Evolutionary conservation across 2,888 invertebrate species (phyloP).

Genomic region (Cephonodes hylas): DNA sequence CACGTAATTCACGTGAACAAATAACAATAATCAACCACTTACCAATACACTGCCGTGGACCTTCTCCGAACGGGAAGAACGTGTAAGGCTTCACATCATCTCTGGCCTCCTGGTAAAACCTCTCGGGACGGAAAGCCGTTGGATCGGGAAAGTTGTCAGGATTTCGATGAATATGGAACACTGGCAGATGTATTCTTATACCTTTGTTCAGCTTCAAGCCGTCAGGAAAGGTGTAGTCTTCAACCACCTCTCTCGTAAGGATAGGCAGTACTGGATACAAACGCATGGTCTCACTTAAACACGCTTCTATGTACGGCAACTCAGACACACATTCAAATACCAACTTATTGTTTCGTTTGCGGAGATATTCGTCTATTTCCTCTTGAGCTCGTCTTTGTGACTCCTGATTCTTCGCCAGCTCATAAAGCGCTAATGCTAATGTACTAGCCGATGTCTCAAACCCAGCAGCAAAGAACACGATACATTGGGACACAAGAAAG

Average conservation of each 20-base stretch:
- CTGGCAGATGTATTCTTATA: conserved; percentile 45
- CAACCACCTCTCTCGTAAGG: conserved; percentile 42
- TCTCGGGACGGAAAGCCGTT: conserved; percentile 45
- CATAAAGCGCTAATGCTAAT: conserved; percentile 41
- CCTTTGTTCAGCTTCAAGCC: conserved; percentile 46
- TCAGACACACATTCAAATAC: conserved; percentile 44
- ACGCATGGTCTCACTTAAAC: conserved; percentile 43
- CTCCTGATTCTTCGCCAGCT: conserved; percentile 44
- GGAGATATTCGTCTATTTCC: conserved; percentile 46
- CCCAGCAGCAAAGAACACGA: conserved; percentile 65
- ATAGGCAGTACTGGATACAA: conserved; percentile 44
- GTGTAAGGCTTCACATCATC: conserved; percentile 40
- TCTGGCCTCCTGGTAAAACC: conserved; percentile 43
- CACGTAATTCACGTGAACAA: not conserved
- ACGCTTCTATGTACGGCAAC: conserved; percentile 46
- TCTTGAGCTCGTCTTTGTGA: conserved; percentile 35
- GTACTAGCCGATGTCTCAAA: conserved; percentile 51
- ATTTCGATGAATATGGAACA: conserved; percentile 45
- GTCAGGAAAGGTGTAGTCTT: conserved; percentile 46
- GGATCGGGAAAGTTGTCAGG: conserved; percentile 48
- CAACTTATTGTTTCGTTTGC: conserved; percentile 31
- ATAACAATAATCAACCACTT: conserved; percentile 21
- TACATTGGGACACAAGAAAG: conserved; percentile 73
- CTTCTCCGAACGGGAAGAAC: conserved; percentile 53
- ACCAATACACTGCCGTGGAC: conserved; percentile 55